phyloP scores from a whole-genome alignment of 2,113 vertebrate species.

The Elachura formosa region DNA sequence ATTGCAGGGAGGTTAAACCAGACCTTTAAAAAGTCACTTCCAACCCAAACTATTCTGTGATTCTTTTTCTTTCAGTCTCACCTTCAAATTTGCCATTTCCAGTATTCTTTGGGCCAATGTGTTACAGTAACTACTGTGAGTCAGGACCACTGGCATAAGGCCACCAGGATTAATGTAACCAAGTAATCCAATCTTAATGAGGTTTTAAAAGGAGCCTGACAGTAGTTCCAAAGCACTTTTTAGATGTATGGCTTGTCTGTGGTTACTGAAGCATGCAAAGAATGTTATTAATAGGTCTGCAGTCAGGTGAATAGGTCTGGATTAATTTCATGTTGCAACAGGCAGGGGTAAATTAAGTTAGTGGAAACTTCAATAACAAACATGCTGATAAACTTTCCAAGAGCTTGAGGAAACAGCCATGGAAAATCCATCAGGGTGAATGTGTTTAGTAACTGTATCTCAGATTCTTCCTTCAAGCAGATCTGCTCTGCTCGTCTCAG shows the following conservation, averaged over 20 bases:
- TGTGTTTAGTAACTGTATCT: neutral
- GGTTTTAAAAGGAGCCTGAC: conserved; percentile 50
- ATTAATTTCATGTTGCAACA: conserved; percentile 17
- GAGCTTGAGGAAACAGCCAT: neutral
- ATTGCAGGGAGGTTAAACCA: neutral
- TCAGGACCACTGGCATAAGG: neutral
- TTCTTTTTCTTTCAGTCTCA: neutral
- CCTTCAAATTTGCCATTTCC: neutral
- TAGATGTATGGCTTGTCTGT: conserved; percentile 12
- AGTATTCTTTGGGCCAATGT: neutral
- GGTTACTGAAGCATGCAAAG: conserved; percentile 50
- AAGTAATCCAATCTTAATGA: conserved; percentile 65
- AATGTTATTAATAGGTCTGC: conserved; percentile 56
- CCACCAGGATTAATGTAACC: conserved; percentile 12
- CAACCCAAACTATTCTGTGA: neutral
- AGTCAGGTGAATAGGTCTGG: conserved; percentile 32
- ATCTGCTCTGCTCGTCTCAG: neutral
- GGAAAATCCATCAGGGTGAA: neutral
- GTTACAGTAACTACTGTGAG: conserved; percentile 5
- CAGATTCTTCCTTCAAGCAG: neutral
- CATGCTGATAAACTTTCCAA: neutral
- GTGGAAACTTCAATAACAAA: neutral
- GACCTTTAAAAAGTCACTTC: neutral
- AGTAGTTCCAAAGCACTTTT: conserved; percentile 2
- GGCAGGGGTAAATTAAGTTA: neutral